Percentiles rank a stretch among this genome's conserved stretches.
phyloP scores from a whole-genome alignment of 2,888 invertebrate genomes.

The Eumerus sabulonum region DNA sequence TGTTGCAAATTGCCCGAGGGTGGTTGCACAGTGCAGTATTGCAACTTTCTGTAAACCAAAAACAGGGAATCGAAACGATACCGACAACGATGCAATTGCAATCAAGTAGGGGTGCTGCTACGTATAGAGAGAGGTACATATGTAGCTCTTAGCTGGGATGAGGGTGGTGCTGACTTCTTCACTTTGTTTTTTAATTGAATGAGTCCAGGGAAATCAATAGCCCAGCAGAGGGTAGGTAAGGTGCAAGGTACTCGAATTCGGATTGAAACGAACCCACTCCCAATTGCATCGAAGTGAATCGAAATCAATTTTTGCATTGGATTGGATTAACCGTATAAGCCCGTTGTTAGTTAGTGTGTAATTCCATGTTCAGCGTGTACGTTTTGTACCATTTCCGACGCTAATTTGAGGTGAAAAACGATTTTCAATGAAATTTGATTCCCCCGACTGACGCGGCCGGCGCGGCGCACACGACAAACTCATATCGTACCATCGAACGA shows the following conservation, averaged over 20 bases:
- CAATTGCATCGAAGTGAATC: conserved; percentile 58
- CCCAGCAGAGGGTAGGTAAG: conserved; percentile 30
- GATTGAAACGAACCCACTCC: conserved; percentile 14
- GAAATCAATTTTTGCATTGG: conserved; percentile 66
- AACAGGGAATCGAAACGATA: neutral
- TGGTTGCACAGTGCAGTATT: conserved; percentile 20
- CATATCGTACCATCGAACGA: neutral
- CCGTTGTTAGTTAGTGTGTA: conserved; percentile 66
- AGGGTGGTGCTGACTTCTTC: conserved; percentile 1
- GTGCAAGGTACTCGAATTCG: too few relatives aligned
- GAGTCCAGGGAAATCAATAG: conserved; percentile 55
- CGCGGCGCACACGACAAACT: conserved; percentile 6
- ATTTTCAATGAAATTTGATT: conserved; percentile 64
- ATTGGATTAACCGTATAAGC: conserved; percentile 68
- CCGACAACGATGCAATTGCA: neutral
- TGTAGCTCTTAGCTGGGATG: neutral
- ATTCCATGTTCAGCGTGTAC: conserved; percentile 61
- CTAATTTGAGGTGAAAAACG: conserved; percentile 69
- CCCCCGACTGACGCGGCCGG: conserved; percentile 10
- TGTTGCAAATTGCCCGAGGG: conserved; percentile 58
- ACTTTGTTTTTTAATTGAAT: conserved; percentile 19
- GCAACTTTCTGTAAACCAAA: neutral
- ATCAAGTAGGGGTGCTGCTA: neutral
- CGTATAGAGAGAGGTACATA: too few relatives aligned
- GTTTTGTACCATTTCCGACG: conserved; percentile 65